phyloP scores from a whole-genome alignment of 1,140 invertebrate genomes.

The Drosophila kikkawai region DNA sequence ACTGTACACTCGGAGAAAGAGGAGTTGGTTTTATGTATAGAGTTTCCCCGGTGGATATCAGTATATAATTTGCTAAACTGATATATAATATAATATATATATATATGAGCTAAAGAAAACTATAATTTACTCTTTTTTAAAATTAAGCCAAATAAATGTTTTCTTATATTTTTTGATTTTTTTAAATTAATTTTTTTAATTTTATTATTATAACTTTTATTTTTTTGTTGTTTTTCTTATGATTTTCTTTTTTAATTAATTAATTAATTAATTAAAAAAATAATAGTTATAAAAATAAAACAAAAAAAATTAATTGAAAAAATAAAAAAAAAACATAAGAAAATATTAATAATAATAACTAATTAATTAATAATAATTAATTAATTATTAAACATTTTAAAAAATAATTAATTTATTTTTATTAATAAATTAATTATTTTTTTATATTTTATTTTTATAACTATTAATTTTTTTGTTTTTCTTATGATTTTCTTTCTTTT shows the following conservation, averaged over 20 bases:
- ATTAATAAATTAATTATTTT: too few species aligned
- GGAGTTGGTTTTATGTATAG: conserved; percentile 29
- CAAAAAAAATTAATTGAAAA: too few species aligned
- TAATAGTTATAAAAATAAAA: too few species aligned
- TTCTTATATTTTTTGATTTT: conserved; percentile 5
- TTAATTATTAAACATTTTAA: too few species aligned
- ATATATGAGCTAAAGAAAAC: background rate
- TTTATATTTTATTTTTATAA: conserved; percentile 5
- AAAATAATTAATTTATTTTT: too few species aligned
- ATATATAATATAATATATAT: background rate
- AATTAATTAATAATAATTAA: too few species aligned
- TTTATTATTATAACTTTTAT: background rate
- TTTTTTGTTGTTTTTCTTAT: too few species aligned
- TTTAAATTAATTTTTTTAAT: background rate
- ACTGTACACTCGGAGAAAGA: background rate
- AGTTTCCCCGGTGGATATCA: conserved; percentile 50
- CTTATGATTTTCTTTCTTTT: background rate
- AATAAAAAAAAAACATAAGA: too few species aligned
- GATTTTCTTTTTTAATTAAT: too few species aligned
- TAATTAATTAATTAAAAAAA: too few species aligned
- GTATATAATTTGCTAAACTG: conserved; percentile 21
- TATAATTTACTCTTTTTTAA: background rate
- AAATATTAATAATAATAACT: too few species aligned
- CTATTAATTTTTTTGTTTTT: background rate
- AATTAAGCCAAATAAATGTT: conserved; percentile 25